Percentiles rank a stretch among this genome's conserved stretches.
Conservation (phyloP, 2,888 invertebrate genomes). For the Agrilus biguttatus region DNA sequence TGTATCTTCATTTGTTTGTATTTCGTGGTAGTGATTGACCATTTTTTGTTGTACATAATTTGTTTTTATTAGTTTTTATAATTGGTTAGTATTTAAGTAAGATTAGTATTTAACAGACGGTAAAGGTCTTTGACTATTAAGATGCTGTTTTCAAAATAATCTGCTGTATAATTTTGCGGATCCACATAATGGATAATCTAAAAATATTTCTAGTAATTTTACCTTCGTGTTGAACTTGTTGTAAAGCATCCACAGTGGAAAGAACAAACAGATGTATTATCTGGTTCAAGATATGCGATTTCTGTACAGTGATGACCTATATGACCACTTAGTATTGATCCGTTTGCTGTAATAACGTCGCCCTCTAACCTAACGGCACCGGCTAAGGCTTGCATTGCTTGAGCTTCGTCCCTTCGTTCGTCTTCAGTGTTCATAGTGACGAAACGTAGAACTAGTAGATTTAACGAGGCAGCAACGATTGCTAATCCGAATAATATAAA, state of each 20-base stretch:
- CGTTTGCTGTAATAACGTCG: slow-evolving; percentile 91
- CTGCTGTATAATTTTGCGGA: too few species aligned
- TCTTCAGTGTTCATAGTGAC: slow-evolving; percentile 98
- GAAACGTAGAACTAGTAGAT: slow-evolving; percentile 88
- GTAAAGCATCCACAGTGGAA: slow-evolving; percentile 32
- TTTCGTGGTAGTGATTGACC: too few species aligned
- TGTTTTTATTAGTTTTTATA: too few species aligned
- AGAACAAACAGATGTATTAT: slow-evolving; percentile 32
- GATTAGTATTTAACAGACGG: too few species aligned
- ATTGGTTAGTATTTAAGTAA: too few species aligned
- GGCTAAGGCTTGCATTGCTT: slow-evolving; percentile 90
- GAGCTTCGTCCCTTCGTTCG: slow-evolving; percentile 88
- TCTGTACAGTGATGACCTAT: slow-evolving; percentile 32
- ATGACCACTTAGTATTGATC: slow-evolving; percentile 68
- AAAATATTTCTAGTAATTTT: too few species aligned
- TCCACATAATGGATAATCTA: too few species aligned
- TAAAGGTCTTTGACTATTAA: too few species aligned
- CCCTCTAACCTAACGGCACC: slow-evolving; percentile 92
- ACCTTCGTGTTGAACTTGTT: slow-evolving; percentile 27
- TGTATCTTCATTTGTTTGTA: too few species aligned
- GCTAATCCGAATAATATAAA: slow-evolving; percentile 98
- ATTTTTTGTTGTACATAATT: too few species aligned
- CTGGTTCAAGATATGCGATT: slow-evolving; percentile 30
- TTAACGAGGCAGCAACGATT: slow-evolving; percentile 96
- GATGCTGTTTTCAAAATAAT: too few species aligned